phyloP scores from a whole-genome alignment of 2,888 invertebrate genomes.

The Tipula vernalis region DNA sequence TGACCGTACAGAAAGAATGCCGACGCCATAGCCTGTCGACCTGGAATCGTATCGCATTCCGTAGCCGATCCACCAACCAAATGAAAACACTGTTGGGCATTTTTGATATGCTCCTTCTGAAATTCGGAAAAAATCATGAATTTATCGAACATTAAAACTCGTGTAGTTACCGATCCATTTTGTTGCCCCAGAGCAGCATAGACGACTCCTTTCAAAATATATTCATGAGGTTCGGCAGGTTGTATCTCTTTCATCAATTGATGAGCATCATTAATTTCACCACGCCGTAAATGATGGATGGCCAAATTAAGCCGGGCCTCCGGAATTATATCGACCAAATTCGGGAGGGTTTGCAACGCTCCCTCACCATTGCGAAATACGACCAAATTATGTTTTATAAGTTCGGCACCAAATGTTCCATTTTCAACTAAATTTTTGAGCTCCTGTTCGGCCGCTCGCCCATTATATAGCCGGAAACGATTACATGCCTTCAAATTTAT shows the following conservation, averaged over 20 bases:
- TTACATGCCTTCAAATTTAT: constrained; percentile 79
- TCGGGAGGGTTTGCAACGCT: constrained; percentile 79
- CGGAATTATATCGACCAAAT: constrained; percentile 86
- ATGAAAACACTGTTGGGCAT: constrained; percentile 93
- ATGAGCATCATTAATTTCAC: constrained; percentile 80
- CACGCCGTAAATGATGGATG: constrained; percentile 81
- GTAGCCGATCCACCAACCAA: constrained; percentile 91
- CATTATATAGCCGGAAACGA: constrained; percentile 74
- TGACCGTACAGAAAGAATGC: constrained; percentile 89
- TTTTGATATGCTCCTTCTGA: constrained; percentile 85
- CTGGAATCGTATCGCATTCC: constrained; percentile 95
- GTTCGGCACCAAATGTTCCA: constrained; percentile 76
- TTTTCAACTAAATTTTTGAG: constrained; percentile 66
- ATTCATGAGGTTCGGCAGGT: constrained; percentile 89
- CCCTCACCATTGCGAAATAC: constrained; percentile 92
- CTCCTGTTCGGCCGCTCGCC: constrained; percentile 87
- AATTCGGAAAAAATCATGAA: constrained; percentile 19
- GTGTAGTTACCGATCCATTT: constrained; percentile 58
- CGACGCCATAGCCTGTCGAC: constrained; percentile 96
- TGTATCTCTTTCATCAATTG: constrained; percentile 82
- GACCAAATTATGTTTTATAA: constrained; percentile 89
- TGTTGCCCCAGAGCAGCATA: constrained; percentile 90
- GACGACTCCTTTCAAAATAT: constrained; percentile 91
- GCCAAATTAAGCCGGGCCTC: constrained; percentile 94
- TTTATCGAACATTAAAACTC: too few species aligned